Evolutionary conservation across 2,888 invertebrate genomes (phyloP), one percentile per base, ranked within the genome.

Genomic region (Rhagonycha fulva): DNA sequence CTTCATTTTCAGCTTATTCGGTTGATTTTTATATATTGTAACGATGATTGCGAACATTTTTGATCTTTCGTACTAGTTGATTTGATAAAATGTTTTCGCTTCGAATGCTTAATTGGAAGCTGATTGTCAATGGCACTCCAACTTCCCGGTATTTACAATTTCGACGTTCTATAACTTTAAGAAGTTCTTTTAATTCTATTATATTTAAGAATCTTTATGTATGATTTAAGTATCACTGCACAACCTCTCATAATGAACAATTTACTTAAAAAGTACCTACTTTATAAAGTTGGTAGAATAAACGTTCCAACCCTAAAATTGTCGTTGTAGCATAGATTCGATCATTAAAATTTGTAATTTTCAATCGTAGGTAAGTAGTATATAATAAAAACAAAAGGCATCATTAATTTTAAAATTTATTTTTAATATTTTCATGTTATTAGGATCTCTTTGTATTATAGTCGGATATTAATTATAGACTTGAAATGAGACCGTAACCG

Each of bases 21-120:
- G 81, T 81, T 80, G 84, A 84, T 83, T 84, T 85, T 84, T 84
- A 80, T 81, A 81, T 83, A 84, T 84, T 84, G 83, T 83, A 82
- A 78, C 81, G 82, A 84, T 82, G 84, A 83, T 83, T 83, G 81
- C 83, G 81, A 79, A 79, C 81, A 82, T 82, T 81, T 82, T 82
- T 80, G 81, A 82, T 81, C 81, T 83, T 84, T 84, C 83, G 81
- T 81, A 79, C 82, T 81, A 80, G 80, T 69, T 81, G 81, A 83
- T 82, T 83, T 79, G 82, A 83, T 82, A 78, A 81, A 80, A 81
- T 81, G 80, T 83, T 82, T 82, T 81, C 82, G 80, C 82, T 81
- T 80, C 81, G 73, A 82, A 83, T 83, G 78, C 82, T 83, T 83
- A 84, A 84, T 84, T 83, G 82, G 83, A 83, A 83, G 83, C 82